Percentiles rank a stretch among this genome's conserved stretches.
These are phyloP conservation scores for Macrotis lagotis DNA, from an alignment of 2,113 vertebrate genomes.

Conservation along the genomic window DNA sequence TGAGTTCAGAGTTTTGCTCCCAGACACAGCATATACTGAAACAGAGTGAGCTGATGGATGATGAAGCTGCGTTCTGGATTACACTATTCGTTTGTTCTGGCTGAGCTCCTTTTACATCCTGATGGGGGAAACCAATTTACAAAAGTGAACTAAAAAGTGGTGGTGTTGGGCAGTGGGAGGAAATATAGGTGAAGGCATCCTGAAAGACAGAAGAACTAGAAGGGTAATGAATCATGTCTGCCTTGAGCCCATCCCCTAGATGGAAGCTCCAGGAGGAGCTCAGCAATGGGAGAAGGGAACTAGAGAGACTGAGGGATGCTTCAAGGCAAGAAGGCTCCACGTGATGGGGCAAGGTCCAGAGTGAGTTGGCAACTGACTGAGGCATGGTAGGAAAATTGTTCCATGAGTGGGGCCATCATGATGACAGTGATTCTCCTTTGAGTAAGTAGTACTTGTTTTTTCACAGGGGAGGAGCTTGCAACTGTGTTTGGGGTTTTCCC, in stretches of 20 bases:
- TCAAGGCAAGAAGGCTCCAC: not conserved
- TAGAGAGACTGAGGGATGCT: not conserved
- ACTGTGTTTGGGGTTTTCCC: not conserved
- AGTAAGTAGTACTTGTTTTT: not conserved
- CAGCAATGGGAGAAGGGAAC: not conserved
- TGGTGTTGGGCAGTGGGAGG: too few relatives aligned
- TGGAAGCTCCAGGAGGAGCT: not conserved
- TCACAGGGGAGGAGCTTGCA: not conserved
- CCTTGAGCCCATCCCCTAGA: not conserved
- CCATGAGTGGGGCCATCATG: not conserved
- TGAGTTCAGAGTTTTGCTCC: not conserved
- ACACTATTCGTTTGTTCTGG: too few relatives aligned
- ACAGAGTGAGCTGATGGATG: not conserved
- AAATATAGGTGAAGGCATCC: not conserved
- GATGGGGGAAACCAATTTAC: not conserved
- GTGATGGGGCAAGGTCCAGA: not conserved
- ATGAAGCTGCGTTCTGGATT: too few relatives aligned
- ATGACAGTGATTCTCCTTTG: not conserved
- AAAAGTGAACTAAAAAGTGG: not conserved
- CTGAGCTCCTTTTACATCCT: not conserved
- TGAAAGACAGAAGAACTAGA: not conserved
- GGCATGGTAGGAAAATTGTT: not conserved
- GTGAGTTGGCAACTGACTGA: not conserved
- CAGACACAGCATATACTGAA: not conserved
- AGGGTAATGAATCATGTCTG: not conserved